Conservation (phyloP, 1,140 invertebrate species). For the Papilio dardanus region DNA sequence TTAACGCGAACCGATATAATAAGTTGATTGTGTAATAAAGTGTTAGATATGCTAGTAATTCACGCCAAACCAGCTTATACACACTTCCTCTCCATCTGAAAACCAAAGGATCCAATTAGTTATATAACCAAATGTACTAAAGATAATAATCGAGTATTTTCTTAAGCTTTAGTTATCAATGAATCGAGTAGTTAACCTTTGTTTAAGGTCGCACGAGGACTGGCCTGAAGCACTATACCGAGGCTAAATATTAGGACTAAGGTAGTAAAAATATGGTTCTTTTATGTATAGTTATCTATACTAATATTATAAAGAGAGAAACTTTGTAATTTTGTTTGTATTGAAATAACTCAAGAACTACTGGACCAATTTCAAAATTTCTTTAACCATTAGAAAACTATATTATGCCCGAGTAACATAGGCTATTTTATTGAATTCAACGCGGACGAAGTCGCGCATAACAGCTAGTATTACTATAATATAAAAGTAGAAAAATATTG, state of each 20-base stretch:
- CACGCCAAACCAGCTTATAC: conserved; percentile 98
- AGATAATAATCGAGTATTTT: conserved; percentile 16
- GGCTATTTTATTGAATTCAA: too few species aligned
- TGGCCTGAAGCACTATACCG: conserved; percentile 21
- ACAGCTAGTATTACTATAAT: not conserved
- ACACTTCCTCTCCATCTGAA: conserved; percentile 97
- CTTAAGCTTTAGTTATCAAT: conserved; percentile 31
- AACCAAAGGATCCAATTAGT: conserved; percentile 63
- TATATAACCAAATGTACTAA: not conserved
- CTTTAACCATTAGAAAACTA: too few species aligned
- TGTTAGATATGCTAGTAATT: conserved; percentile 93
- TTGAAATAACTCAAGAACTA: too few species aligned
- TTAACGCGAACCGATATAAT: conserved; percentile 93
- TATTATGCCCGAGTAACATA: too few species aligned
- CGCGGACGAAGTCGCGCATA: too few species aligned
- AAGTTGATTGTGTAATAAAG: conserved; percentile 95
- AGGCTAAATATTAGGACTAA: conserved; percentile 31
- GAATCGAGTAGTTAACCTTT: conserved; percentile 36
- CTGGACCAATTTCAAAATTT: too few species aligned
- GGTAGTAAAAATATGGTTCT: conserved; percentile 9
- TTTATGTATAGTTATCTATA: conserved; percentile 12
- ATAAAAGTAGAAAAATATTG: not conserved
- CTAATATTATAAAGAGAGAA: too few species aligned
- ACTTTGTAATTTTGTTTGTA: too few species aligned
- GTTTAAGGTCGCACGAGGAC: conserved; percentile 24